Evolutionary conservation across 2,888 invertebrate species (phyloP).

Genomic region (Zhuqinia jingwanae): DNA sequence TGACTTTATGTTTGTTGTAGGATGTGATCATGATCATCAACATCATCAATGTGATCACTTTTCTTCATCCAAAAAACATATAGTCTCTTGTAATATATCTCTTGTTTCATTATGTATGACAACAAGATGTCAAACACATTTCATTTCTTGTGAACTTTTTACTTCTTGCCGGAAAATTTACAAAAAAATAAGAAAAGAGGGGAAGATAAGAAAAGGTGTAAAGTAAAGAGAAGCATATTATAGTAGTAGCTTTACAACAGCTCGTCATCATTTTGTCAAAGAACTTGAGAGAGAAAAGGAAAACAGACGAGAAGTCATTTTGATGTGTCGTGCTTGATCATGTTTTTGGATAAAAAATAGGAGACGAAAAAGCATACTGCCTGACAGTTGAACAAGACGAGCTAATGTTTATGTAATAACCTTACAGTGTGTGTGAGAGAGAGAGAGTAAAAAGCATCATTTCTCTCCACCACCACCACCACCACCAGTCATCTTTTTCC

Average conservation of each 20-base stretch:
- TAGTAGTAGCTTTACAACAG: background rate
- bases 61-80: background rate
- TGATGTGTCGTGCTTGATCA: constrained; percentile 61
- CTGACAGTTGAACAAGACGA: constrained; percentile 43
- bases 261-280: constrained; percentile 46
- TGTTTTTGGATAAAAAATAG: constrained; percentile 19
- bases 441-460: background rate
- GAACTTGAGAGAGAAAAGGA: background rate
- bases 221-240: constrained; percentile 12
- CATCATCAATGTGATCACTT: constrained; percentile 15
- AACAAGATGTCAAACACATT: constrained; percentile 55
- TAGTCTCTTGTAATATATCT: constrained; percentile 41
- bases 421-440: background rate
- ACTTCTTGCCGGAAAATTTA: background rate
- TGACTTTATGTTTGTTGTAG: background rate
- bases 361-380: background rate
- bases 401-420: constrained; percentile 67
- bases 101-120: constrained; percentile 52
- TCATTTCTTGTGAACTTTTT: constrained; percentile 51
- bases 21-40: background rate
- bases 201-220: constrained; percentile 45
- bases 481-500: constrained; percentile 1
- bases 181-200: background rate
- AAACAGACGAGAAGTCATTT: constrained; percentile 57
- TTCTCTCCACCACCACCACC: background rate